Conservation (phyloP, 2,888 invertebrate species). For the Tetragonisca angustula region DNA sequence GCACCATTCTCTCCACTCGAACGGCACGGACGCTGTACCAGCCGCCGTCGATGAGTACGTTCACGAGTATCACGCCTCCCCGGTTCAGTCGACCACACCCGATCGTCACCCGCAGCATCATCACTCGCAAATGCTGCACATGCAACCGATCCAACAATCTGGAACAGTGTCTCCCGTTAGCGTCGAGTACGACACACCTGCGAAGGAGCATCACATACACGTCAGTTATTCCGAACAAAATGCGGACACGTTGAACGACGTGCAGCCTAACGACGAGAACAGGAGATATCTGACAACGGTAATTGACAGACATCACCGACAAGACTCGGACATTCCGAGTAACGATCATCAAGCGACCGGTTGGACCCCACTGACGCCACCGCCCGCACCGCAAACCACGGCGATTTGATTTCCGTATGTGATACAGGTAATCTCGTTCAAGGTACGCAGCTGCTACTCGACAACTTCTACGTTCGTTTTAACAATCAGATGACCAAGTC, state of each 20-base stretch:
- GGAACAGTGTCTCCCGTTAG: conserved; percentile 67
- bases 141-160: conserved; percentile 70
- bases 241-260: conserved; percentile 70
- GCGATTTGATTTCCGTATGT: conserved; percentile 76
- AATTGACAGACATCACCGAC: conserved; percentile 76
- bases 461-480: conserved; percentile 23
- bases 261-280: conserved; percentile 73
- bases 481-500: conserved; percentile 33
- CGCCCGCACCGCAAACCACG: conserved; percentile 80
- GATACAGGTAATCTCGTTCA: conserved; percentile 29
- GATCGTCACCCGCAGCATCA: conserved; percentile 74
- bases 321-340: conserved; percentile 60
- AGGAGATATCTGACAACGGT: conserved; percentile 76
- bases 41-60: conserved; percentile 70
- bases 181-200: conserved; percentile 73
- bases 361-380: conserved; percentile 81
- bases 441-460: conserved; percentile 24
- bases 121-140: conserved; percentile 76
- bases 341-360: conserved; percentile 65
- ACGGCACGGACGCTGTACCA: conserved; percentile 51
- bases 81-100: conserved; percentile 67
- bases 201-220: conserved; percentile 75
- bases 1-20: conserved; percentile 87
- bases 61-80: conserved; percentile 73
- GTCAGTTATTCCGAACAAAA: conserved; percentile 71